These are phyloP conservation scores for Acrocephalus kingi DNA, from an alignment of 2,113 vertebrate genomes.

Conservation along the genomic window DNA sequence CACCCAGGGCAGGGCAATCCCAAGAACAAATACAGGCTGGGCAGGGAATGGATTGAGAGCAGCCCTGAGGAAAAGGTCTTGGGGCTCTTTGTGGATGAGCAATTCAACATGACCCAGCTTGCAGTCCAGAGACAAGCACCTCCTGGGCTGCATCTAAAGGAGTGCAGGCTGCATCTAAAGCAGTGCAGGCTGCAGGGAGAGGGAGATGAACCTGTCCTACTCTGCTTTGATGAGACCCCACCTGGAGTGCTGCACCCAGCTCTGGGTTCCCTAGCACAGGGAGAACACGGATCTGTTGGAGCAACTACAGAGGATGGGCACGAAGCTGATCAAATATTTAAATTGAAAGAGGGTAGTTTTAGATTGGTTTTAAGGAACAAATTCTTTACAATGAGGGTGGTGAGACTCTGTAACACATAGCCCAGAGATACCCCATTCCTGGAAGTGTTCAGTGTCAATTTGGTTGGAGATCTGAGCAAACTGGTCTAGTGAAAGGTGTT, in stretches of 20 bases:
- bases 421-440: not conserved
- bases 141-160: not conserved
- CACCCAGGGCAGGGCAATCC: not conserved
- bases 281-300: not conserved
- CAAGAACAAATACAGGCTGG: not conserved
- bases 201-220: fast-evolving
- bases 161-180: not conserved
- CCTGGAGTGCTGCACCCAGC: fast-evolving
- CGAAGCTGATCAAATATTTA: not conserved
- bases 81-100: not conserved
- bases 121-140: fast-evolving
- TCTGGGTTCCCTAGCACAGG: not conserved
- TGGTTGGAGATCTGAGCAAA: not conserved
- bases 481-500: not conserved
- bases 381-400: not conserved
- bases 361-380: not conserved
- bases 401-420: not conserved
- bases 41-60: not conserved
- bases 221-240: not conserved
- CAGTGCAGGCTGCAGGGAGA: fast-evolving
- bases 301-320: fast-evolving
- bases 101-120: fast-evolving
- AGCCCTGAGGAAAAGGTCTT: not conserved
- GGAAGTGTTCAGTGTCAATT: not conserved
- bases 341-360: not conserved